These are phyloP conservation scores for Margarornis squamiger DNA, from an alignment of 2,797 vertebrate species.

Conservation along the genomic window DNA sequence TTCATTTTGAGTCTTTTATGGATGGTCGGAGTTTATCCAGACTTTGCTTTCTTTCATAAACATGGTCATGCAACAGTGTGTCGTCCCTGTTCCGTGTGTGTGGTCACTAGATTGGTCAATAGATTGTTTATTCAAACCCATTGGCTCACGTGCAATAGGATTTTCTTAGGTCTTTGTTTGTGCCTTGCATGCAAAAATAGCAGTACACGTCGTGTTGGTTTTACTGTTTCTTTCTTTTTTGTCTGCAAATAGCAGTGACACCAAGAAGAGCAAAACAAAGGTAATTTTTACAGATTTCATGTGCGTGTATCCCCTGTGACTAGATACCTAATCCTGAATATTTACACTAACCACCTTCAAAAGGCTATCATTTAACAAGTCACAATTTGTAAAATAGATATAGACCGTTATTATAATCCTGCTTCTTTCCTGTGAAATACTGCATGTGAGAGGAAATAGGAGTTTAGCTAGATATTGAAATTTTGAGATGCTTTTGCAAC, in stretches of 20 bases:
- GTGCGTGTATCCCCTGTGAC: background rate
- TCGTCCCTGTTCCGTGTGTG: background rate
- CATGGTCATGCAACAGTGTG: background rate
- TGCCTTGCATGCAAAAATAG: background rate
- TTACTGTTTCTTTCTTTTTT: background rate
- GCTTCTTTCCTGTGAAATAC: background rate
- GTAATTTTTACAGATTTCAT: background rate
- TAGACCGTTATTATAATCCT: background rate
- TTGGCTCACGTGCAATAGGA: background rate
- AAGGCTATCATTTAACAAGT: background rate
- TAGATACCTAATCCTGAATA: background rate
- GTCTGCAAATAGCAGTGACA: background rate
- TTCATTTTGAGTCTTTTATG: background rate
- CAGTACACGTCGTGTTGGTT: accelerated
- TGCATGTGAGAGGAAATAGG: background rate
- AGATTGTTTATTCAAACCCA: background rate
- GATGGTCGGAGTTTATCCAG: background rate
- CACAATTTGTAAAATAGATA: background rate
- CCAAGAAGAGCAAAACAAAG: background rate
- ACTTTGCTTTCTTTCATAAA: background rate
- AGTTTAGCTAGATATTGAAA: background rate
- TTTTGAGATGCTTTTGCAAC: background rate
- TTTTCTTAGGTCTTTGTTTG: background rate
- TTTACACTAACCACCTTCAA: background rate
- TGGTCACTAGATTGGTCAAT: background rate